Conservation (phyloP, 2,888 invertebrate genomes). For the Argyresthia albistria region DNA sequence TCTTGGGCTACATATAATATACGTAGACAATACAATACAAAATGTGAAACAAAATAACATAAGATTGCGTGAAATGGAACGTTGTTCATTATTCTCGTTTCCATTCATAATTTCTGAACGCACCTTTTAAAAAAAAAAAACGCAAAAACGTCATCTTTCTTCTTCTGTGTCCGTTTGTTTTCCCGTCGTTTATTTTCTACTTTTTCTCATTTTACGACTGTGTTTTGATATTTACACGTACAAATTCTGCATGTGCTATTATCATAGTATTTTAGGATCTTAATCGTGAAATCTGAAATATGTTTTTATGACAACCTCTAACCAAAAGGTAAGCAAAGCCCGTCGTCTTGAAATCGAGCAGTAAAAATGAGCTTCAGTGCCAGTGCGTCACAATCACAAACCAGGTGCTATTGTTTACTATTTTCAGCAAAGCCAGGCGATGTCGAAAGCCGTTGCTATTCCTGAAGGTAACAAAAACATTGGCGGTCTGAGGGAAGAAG, state of each 20-base stretch:
- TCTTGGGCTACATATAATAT: no score
- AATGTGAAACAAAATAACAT: no score
- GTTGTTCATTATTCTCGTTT: background rate
- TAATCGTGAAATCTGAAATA: slow-evolving; percentile 13
- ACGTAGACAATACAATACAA: no score
- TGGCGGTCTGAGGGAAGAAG: slow-evolving; percentile 46
- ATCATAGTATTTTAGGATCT: background rate
- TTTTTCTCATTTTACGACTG: background rate
- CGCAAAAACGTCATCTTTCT: slow-evolving; percentile 27
- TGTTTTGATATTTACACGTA: background rate
- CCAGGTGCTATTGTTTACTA: slow-evolving; percentile 46
- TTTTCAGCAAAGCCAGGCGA: slow-evolving; percentile 41
- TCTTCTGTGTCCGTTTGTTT: slow-evolving; percentile 5
- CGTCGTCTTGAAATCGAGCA: slow-evolving; percentile 12
- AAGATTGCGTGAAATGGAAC: background rate
- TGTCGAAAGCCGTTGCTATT: slow-evolving; percentile 60
- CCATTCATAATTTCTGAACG: slow-evolving; percentile 7
- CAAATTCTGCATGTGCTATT: slow-evolving; percentile 26
- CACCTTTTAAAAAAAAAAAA: slow-evolving; percentile 4
- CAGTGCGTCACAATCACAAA: slow-evolving; percentile 64
- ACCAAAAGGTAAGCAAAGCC: slow-evolving; percentile 27
- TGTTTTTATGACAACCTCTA: slow-evolving; percentile 48
- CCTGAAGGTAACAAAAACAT: slow-evolving; percentile 53
- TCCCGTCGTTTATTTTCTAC: background rate
- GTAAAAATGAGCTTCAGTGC: slow-evolving; percentile 48